Evolutionary conservation across 2,888 invertebrate genomes (phyloP).

Genomic region (Drosophila kambysellisi): DNA sequence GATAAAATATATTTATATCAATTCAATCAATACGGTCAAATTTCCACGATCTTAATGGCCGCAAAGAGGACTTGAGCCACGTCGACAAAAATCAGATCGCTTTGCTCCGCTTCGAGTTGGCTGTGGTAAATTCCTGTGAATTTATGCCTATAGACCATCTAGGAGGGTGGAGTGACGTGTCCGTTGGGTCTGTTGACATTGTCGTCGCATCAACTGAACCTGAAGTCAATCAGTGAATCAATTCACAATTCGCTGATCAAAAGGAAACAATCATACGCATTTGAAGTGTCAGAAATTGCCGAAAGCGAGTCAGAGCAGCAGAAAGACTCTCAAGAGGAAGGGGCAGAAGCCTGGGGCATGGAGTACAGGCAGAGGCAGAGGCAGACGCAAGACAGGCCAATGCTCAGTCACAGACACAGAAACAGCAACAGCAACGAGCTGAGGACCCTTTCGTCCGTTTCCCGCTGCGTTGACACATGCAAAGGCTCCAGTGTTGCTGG

Average conservation of each 20-base stretch:
- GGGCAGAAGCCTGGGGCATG: background rate
- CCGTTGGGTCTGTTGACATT: constrained; percentile 60
- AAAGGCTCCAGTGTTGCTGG: constrained; percentile 38
- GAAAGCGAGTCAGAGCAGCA: constrained; percentile 41
- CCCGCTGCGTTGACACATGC: constrained; percentile 71
- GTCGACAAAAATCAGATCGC: constrained; percentile 26
- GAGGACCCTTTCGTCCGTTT: constrained; percentile 67
- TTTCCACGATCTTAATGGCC: background rate
- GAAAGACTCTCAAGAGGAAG: background rate
- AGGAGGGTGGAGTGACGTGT: constrained; percentile 27
- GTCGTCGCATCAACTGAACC: constrained; percentile 77
- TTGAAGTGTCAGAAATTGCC: constrained; percentile 81
- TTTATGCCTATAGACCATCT: constrained; percentile 35
- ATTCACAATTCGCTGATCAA: constrained; percentile 82
- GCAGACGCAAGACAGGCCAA: constrained; percentile 17
- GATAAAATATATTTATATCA: background rate
- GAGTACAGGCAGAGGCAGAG: constrained; percentile 1
- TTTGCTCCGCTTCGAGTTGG: constrained; percentile 4
- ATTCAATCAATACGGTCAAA: background rate
- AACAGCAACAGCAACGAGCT: constrained; percentile 12
- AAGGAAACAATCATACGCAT: constrained; percentile 83
- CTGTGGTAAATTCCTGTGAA: constrained; percentile 12
- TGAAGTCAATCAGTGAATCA: constrained; percentile 82
- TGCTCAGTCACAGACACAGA: constrained; percentile 6
- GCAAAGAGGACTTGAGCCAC: constrained; percentile 3